Base-by-base conservation (phyloP, 1,140 invertebrate species). In the Rhyacophila brunnea region DNA sequence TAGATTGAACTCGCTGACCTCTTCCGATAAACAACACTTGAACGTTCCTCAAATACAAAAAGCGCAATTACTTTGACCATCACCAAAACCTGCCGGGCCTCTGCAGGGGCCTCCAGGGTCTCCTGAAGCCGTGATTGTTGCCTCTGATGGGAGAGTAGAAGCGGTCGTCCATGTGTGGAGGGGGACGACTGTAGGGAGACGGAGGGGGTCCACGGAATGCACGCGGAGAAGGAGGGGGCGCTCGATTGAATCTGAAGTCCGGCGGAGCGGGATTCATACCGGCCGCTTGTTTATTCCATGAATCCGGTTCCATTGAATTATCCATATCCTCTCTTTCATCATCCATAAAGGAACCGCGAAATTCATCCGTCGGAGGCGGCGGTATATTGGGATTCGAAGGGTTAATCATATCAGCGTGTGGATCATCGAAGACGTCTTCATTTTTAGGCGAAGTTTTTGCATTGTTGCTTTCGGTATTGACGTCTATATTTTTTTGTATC, bases 31-130 rank as follows among this genome's bases (percentile, higher is more conserved):
- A n/a, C n/a, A n/a, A n/a, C n/a, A n/a, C 23, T 3, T 3, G 23
- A 28, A 9, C 4, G 3, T 28, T 28, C 23, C 23, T 28, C 23
- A 9, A 28, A 28, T 28, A 5, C 23, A 28, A 28, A 5, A 9
- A 28, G 9, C 23, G 3, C 3, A 28, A 9, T 28, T 28, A 28
- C 9, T 9, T 5, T 9, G 23, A 9, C 9, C 23, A 28, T 62
- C 54, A 62, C 60, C 43, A 57, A 17, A 50, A 45, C n/a, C 59
- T 52, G 32, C 53, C 35, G 45, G 45, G 52, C 5, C 20, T 48
- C 6, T 42, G 40, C 34, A 51, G 52, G 14, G 49, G 56, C n/a
- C 58, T 51, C 61, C 61, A 59, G 1, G 61, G 61, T 19, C 59
- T 47, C 14, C 56, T 36, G 45, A 46, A 59, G 44, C 47, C 47